Conservation (phyloP, 2,888 invertebrate genomes). For the Agrypnus murinus region DNA sequence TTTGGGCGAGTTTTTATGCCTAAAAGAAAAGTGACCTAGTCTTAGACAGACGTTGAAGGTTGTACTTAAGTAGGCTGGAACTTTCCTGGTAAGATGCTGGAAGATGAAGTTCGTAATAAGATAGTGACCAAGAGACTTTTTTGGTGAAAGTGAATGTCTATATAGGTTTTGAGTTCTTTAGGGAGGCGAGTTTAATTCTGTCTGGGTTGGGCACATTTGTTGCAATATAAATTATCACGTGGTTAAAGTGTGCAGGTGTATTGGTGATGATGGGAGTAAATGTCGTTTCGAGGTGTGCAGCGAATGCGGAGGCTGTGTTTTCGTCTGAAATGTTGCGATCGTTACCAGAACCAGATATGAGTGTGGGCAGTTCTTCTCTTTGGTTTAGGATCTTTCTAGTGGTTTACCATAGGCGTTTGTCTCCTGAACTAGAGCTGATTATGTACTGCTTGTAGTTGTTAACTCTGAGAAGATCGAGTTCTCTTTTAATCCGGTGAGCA, state of each 20-base stretch:
- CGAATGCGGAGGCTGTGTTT: background rate
- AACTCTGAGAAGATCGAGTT: background rate
- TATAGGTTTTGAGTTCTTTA: background rate
- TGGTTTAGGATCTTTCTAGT: background rate
- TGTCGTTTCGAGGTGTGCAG: no score
- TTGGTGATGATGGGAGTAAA: background rate
- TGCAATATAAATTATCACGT: background rate
- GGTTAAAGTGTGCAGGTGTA: background rate
- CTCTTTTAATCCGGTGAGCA: no score
- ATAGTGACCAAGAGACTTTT: no score
- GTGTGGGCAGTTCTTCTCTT: background rate
- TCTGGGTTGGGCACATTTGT: background rate
- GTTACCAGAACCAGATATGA: background rate
- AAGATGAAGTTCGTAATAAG: no score
- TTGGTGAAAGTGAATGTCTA: background rate
- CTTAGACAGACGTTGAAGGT: no score
- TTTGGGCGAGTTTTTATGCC: no score
- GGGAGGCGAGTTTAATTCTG: background rate
- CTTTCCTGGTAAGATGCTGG: no score
- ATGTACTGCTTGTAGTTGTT: background rate
- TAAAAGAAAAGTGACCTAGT: no score
- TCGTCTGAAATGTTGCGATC: background rate
- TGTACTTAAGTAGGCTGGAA: no score
- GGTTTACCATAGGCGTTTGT: no score
- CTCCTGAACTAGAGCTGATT: background rate